Base-by-base conservation (phyloP, 2,888 invertebrate species). In the Opisthograptis luteolata region DNA sequence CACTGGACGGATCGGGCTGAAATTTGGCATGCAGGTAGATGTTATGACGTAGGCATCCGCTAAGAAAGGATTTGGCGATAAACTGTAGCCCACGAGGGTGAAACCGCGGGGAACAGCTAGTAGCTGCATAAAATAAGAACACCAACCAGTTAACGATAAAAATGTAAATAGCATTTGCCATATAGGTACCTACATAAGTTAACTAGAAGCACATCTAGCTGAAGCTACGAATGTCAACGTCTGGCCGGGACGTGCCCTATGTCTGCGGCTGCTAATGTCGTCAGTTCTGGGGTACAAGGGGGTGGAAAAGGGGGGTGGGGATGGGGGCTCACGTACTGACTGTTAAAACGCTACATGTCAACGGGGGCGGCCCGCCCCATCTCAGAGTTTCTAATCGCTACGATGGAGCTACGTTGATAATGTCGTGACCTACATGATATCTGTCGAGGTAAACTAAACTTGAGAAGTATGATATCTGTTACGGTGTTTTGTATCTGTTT, bases 301-400 rank as follows among this genome's bases (percentile, higher is more conserved):
- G 62, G 68, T 49, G 36, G 40, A 35, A 14, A 42, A 48, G n/a
- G 35, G 52, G 57, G 44, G 46, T 58, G 58, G 41, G 54, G 45
- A 35, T 57, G 62, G 70, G 67, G 81, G 73, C 57, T 67, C 89
- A 87, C 87, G 88, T 88, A 84, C 82, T 72, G 82, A 75, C 87
- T 87, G 88, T 88, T 90, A 87, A 88, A 88, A 89, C 84, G 87
- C 80, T 81, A 85, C 87, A 90, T 88, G 89, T 90, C 89, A 88
- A 72, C 79, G 76, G 73, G 76, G 76, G 79, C 54, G 79, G 70
- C 74, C 50, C 44, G 34, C 64, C 71, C 76, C 74, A 74, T 81
- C 83, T 82, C 76, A 67, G 31, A 43, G 71, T 70, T 64, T 68
- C 74, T 75, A 77, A 82, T 81, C 72, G 77, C 65, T 67, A 61